phyloP scores from a whole-genome alignment of 2,113 vertebrate genomes.

The Chrysemys picta region DNA sequence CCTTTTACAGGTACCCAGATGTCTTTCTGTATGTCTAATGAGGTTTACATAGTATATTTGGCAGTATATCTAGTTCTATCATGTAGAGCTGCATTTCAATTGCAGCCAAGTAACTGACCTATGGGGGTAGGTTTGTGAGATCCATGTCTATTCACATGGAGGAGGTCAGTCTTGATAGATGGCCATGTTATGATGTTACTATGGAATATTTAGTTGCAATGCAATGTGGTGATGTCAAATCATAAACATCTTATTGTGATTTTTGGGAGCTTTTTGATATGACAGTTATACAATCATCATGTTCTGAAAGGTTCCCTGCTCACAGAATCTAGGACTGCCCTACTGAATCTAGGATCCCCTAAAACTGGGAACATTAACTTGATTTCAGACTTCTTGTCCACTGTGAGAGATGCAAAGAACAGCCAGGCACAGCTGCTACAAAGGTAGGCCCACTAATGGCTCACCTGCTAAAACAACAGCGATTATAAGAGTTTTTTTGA shows the following conservation, averaged over 20 bases:
- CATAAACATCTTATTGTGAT: background rate
- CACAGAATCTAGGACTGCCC: background rate
- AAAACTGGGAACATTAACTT: background rate
- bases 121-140: background rate
- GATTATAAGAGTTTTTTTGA: background rate
- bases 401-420: background rate
- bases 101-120: background rate
- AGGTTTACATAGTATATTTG: background rate
- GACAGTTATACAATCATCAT: background rate
- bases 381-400: background rate
- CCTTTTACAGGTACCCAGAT: background rate
- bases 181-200: background rate
- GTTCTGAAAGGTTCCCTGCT: background rate
- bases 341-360: background rate
- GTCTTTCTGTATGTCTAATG: background rate
- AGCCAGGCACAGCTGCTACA: background rate
- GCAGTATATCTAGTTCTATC: background rate
- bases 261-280: background rate
- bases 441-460: background rate
- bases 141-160: rapidly evolving
- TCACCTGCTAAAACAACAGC: background rate
- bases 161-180: background rate
- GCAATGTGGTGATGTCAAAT: background rate
- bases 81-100: background rate
- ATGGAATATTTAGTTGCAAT: background rate